Percentiles rank a stretch among this genome's conserved stretches.
These are phyloP conservation scores for Condylostylus longicornis DNA, from an alignment of 1,140 invertebrate species.

Conservation along the genomic window DNA sequence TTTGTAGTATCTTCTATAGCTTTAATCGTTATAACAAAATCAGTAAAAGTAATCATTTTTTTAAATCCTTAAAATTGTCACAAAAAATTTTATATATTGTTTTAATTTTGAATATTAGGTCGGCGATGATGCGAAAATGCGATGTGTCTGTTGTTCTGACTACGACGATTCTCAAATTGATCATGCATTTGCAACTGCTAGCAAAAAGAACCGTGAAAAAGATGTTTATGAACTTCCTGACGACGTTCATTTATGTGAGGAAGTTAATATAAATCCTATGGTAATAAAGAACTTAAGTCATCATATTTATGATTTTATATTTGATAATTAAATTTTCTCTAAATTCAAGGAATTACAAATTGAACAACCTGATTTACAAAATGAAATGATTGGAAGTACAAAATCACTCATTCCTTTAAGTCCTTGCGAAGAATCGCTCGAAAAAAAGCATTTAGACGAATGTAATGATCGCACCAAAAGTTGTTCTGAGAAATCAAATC, in stretches of 20 bases:
- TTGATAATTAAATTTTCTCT: not conserved
- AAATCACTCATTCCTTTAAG: slow-evolving; percentile 27
- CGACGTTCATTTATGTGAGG: too few relatives aligned
- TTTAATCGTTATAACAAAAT: slow-evolving; percentile 31
- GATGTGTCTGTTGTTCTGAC: slow-evolving; percentile 53
- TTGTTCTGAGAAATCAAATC: too few relatives aligned
- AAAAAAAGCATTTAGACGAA: slow-evolving; percentile 13
- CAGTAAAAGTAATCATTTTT: slow-evolving; percentile 29
- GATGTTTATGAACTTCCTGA: slow-evolving; percentile 21
- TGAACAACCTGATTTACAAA: slow-evolving; percentile 11
- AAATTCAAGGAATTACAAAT: not conserved
- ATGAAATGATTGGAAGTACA: slow-evolving; percentile 27
- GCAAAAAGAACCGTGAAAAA: slow-evolving; percentile 7
- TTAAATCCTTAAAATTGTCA: too few relatives aligned
- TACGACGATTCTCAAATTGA: slow-evolving; percentile 33
- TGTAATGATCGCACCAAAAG: too few relatives aligned
- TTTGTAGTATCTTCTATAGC: slow-evolving; percentile 72
- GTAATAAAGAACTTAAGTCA: not conserved
- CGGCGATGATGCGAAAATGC: slow-evolving; percentile 76
- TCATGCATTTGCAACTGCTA: slow-evolving; percentile 8
- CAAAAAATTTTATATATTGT: too few relatives aligned
- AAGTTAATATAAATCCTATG: too few relatives aligned
- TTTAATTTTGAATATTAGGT: slow-evolving; percentile 37
- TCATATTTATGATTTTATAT: not conserved
- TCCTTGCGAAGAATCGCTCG: slow-evolving; percentile 15